A percentile compares a stretch with the other conserved stretches of the same genome.
phyloP scores from a whole-genome alignment of 2,888 invertebrate genomes.

The Pterostichus niger region DNA sequence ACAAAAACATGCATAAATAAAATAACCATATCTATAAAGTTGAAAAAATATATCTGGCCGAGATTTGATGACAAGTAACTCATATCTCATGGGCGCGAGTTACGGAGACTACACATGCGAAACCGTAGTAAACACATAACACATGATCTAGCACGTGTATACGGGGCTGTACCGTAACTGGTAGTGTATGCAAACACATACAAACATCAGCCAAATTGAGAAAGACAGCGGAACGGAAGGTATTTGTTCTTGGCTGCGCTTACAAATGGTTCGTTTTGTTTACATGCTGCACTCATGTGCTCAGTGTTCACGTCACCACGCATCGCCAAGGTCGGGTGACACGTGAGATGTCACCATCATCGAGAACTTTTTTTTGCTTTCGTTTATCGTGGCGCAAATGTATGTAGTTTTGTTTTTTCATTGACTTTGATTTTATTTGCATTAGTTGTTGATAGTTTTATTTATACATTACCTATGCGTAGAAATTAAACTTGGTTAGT shows the following conservation, averaged over 20 bases:
- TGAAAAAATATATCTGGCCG: neutral
- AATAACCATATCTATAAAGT: no score
- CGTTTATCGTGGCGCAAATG: no score
- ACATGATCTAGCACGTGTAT: conserved; percentile 29
- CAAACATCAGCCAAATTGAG: neutral
- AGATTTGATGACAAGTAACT: conserved; percentile 23
- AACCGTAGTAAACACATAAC: conserved; percentile 35
- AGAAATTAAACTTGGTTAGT: no score
- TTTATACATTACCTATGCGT: no score
- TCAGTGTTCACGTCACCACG: neutral
- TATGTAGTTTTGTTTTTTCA: no score
- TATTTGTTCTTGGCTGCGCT: conserved; percentile 4
- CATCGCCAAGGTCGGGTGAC: conserved; percentile 16
- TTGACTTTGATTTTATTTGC: no score
- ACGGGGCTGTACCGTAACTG: neutral
- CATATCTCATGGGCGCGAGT: neutral
- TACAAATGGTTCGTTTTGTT: conserved; percentile 22
- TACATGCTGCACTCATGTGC: neutral
- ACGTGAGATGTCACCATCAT: neutral
- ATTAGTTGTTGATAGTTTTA: no score
- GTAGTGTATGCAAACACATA: conserved; percentile 23
- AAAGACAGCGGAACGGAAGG: neutral
- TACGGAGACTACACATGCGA: conserved; percentile 1
- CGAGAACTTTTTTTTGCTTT: no score
- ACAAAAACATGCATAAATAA: no score